phyloP scores from a whole-genome alignment of 1,140 invertebrate species.

The Amphibalanus amphitrite region DNA sequence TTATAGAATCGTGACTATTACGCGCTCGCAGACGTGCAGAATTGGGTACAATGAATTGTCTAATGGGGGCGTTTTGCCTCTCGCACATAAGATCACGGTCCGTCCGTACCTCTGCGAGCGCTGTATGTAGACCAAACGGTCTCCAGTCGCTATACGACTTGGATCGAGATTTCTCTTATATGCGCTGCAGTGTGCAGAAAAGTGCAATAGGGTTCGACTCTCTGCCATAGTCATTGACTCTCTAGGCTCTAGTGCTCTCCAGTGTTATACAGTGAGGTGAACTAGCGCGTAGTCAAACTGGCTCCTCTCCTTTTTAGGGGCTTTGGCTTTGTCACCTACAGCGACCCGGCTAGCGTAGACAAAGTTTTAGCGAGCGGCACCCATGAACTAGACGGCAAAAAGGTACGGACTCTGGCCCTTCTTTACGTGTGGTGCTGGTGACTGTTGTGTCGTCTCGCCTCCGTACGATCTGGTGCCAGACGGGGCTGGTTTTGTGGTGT shows the following conservation, averaged over 20 bases:
- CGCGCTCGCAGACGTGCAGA: not conserved
- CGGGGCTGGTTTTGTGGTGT: too few species aligned
- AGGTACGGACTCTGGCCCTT: constrained; percentile 37
- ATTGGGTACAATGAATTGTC: not conserved
- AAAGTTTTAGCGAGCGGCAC: constrained; percentile 83
- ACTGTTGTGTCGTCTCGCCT: too few species aligned
- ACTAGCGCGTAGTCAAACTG: not conserved
- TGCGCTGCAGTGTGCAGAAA: not conserved
- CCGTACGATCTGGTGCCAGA: too few species aligned
- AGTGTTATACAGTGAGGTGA: not conserved
- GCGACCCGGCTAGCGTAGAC: constrained; percentile 80
- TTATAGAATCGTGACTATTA: not conserved
- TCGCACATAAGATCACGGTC: not conserved
- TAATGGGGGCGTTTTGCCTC: not conserved
- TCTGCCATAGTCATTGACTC: not conserved
- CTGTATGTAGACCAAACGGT: not conserved
- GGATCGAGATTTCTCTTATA: not conserved
- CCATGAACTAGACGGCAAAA: constrained; percentile 88
- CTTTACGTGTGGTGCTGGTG: not conserved
- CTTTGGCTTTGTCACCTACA: constrained; percentile 92
- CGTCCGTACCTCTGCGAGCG: not conserved
- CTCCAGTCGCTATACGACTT: not conserved
- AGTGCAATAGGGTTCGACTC: not conserved
- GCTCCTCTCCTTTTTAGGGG: constrained; percentile 41
- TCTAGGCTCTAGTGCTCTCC: not conserved